Evolutionary conservation across 2,888 invertebrate genomes (phyloP).

Genomic region (Mythimna vitellina): DNA sequence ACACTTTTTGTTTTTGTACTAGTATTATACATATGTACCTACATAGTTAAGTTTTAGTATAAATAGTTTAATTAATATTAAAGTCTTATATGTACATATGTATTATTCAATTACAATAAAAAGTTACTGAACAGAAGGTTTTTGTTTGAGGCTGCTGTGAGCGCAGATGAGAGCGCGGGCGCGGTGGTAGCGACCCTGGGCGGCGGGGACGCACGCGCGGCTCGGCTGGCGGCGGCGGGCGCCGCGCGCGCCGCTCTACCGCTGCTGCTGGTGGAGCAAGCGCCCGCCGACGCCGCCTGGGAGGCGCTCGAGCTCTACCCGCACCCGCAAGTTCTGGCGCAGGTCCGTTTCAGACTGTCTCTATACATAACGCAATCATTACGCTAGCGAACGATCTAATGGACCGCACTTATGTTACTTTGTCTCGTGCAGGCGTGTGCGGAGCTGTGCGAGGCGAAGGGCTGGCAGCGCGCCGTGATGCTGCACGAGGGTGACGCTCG

Average conservation of each 20-base stretch:
- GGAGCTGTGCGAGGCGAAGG: constrained; percentile 78
- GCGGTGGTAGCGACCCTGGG: constrained; percentile 60
- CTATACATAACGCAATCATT: background rate
- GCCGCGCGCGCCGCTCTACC: constrained; percentile 79
- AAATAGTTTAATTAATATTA: too few relatives aligned
- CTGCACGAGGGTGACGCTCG: constrained; percentile 81
- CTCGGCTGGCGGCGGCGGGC: constrained; percentile 72
- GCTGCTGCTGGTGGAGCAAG: constrained; percentile 74
- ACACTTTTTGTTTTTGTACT: too few relatives aligned
- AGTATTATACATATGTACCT: too few relatives aligned
- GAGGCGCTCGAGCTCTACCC: constrained; percentile 78
- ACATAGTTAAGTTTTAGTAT: too few relatives aligned
- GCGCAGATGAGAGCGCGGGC: constrained; percentile 44
- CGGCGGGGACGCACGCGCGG: constrained; percentile 64
- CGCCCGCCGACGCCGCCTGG: constrained; percentile 67
- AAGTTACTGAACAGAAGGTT: background rate
- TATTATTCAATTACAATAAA: too few relatives aligned
- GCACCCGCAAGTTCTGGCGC: constrained; percentile 73
- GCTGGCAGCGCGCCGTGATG: constrained; percentile 82
- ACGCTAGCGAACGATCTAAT: background rate
- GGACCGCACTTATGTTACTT: background rate
- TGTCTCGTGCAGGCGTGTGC: constrained; percentile 70
- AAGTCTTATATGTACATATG: too few relatives aligned
- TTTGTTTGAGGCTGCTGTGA: constrained; percentile 3
- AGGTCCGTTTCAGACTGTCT: constrained; percentile 52